Evolutionary conservation across 1,140 invertebrate species (phyloP).

Genomic region (Araneus ventricosus): DNA sequence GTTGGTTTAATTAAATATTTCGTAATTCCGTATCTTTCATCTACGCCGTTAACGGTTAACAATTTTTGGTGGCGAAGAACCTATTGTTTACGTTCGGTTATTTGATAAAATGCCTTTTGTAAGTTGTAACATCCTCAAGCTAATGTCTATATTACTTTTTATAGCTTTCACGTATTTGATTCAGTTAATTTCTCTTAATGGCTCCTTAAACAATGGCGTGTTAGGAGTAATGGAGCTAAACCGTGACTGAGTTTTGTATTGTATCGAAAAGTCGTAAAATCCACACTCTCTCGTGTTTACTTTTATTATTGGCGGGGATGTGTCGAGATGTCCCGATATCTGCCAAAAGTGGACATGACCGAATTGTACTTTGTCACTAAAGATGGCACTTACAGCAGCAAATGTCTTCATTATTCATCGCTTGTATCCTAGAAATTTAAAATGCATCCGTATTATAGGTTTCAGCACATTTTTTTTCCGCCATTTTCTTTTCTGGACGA

Average conservation of each 20-base stretch:
- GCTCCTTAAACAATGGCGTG: not conserved
- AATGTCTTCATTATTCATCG: no score
- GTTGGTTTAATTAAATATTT: not conserved
- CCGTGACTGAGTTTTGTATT: conserved; percentile 4
- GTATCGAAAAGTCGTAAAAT: not conserved
- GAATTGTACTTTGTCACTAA: not conserved
- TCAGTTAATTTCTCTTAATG: not conserved
- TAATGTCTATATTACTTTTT: conserved; percentile 28
- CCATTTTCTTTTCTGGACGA: not conserved
- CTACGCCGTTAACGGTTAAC: not conserved
- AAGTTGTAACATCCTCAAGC: not conserved
- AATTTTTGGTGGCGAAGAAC: not conserved
- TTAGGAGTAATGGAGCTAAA: not conserved
- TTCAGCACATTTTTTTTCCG: no score
- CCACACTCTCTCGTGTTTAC: not conserved
- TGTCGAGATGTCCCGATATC: not conserved
- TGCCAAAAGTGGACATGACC: not conserved
- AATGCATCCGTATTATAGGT: not conserved
- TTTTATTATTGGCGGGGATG: not conserved
- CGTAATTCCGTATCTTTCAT: not conserved
- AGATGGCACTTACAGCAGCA: not conserved
- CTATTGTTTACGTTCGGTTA: no score
- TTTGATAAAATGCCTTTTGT: not conserved
- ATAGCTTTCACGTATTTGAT: not conserved
- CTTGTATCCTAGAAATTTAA: not conserved